phyloP scores from a whole-genome alignment of 2,888 invertebrate genomes.

The Rhimphoctona megacephalus region DNA sequence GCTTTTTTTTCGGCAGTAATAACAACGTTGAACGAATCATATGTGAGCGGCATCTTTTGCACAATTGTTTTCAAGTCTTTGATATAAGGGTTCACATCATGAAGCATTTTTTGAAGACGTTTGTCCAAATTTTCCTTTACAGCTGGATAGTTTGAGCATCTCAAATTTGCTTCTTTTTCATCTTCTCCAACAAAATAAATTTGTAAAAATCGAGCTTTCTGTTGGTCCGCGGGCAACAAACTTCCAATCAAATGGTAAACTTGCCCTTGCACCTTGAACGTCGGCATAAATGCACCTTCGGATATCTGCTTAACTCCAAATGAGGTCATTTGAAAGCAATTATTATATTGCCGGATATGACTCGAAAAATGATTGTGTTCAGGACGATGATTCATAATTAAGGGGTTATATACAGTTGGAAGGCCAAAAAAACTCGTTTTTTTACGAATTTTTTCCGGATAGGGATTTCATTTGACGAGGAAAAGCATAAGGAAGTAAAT shows the following conservation, averaged over 20 bases:
- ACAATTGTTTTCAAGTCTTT: too few relatives aligned
- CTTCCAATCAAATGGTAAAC: constrained; percentile 71
- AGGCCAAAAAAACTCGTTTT: too few relatives aligned
- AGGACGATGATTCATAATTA: neutral
- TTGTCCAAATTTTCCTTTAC: neutral
- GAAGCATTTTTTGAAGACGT: neutral
- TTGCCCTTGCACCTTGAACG: constrained; percentile 71
- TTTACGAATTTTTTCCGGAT: too few relatives aligned
- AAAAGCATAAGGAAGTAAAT: too few relatives aligned
- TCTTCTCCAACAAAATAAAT: constrained; percentile 61
- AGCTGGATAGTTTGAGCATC: neutral
- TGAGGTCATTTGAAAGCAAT: constrained; percentile 72
- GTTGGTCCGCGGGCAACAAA: neutral
- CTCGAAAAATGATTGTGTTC: constrained; percentile 56
- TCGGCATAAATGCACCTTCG: constrained; percentile 32
- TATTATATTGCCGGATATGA: constrained; percentile 60
- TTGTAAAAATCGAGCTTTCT: neutral
- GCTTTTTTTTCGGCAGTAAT: too few relatives aligned
- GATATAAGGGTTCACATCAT: too few relatives aligned
- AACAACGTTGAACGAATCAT: too few relatives aligned
- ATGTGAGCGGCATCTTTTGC: too few relatives aligned
- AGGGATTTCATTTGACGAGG: too few relatives aligned
- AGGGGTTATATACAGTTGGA: too few relatives aligned
- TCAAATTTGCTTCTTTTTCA: constrained; percentile 64
- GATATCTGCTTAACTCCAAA: constrained; percentile 73